Percentiles rank a stretch among this genome's conserved stretches.
Conservation (phyloP, 2,797 vertebrate species). For the Silurus aristotelis region DNA sequence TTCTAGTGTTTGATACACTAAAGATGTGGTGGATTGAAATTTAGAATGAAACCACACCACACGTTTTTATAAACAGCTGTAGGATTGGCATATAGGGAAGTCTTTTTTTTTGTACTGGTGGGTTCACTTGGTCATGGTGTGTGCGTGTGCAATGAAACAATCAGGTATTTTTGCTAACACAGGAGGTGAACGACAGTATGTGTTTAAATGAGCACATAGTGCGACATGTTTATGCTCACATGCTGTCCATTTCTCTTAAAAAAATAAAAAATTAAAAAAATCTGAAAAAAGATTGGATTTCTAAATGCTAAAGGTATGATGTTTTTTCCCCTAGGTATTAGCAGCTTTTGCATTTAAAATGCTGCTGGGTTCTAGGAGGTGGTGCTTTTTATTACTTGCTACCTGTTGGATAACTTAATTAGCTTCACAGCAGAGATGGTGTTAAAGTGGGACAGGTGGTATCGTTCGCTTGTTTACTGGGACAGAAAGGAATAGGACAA, state of each 20-base stretch:
- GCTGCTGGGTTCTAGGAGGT: neutral
- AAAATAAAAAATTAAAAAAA: no score
- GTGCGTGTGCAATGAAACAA: slow-evolving; percentile 6
- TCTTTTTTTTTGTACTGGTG: neutral
- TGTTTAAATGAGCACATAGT: neutral
- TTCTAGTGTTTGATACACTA: neutral
- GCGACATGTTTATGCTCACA: neutral
- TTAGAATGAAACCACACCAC: neutral
- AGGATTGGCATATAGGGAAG: neutral
- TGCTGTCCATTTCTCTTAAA: neutral
- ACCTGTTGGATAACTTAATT: slow-evolving; percentile 51
- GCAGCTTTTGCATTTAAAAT: neutral
- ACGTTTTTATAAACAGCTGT: neutral
- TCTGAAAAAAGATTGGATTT: neutral
- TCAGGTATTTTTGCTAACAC: neutral
- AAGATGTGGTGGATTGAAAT: neutral
- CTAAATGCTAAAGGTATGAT: neutral
- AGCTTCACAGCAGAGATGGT: slow-evolving; percentile 39
- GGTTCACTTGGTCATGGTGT: slow-evolving; percentile 25
- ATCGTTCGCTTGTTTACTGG: slow-evolving; percentile 24
- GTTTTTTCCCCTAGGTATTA: neutral
- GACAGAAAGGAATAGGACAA: neutral
- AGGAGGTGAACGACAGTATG: neutral
- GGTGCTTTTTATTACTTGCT: slow-evolving; percentile 23
- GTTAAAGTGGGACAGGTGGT: slow-evolving; percentile 48